Evolutionary conservation across 1,140 invertebrate genomes (phyloP), one percentile per base, ranked within the genome.

Genomic region (Metopolophium dirhodum): DNA sequence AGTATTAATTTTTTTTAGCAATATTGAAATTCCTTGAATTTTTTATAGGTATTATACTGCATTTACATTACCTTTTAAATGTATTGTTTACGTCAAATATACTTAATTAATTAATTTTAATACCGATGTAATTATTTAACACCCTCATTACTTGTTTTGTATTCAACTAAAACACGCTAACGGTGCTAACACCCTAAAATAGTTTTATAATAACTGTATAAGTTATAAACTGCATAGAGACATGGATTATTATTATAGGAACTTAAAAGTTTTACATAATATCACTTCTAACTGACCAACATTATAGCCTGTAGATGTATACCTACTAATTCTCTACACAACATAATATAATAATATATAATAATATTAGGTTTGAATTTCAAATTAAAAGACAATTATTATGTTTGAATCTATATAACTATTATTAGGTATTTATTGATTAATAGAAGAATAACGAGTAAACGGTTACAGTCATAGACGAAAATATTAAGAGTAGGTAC

Each of bases 101-200:
- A 54, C 30, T n/a, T 77, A 77, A 77, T 77, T n/a, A n/a, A 85
- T 85, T 85, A 85, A 41, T 85, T 85, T 41, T 37, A 85, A 85
- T 85, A 85, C 83, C 41, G 2, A 11, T 85, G 83, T 85, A 41
- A 45, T 41, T 85, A 85, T 85, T 85, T 45, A 41, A 85, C 83
- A 37, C 82, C 37, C 37, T 37, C 82, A 41, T 83, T 37, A 22
- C 18, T 83, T n/a, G 20, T 83, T 83, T 83, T 23, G 20, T 37
- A 23, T 41, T 9, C 8, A 41, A 68, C 61, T 85, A 85, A 23
- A 85, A 41, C 82, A 41, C 37, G 35, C 82, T 0, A 37, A 37
- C 2, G 37, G 37, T 37, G 37, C 37, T 37, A 41, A 41, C 37
- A 14, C 6, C 77, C 77, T 37, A 83, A 83, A 35, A 83, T 83